Conservation (phyloP, 2,113 vertebrate species). For the Thamnophis sirtalis region DNA sequence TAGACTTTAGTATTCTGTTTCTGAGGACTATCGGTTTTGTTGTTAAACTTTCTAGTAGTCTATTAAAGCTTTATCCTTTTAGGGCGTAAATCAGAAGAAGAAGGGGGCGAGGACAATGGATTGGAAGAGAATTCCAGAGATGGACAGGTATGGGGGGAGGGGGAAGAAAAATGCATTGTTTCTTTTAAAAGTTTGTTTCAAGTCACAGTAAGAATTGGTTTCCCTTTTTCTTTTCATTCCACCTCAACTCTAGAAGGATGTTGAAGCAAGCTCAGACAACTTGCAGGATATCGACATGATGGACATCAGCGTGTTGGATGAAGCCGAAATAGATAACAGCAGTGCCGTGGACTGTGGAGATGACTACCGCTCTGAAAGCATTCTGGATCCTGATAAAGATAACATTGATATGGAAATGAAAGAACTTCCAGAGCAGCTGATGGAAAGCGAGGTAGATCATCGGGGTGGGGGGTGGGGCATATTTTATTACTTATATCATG, state of each 20-base stretch:
- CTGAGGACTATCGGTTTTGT: background rate
- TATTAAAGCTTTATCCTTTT: background rate
- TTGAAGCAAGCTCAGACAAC: conserved; percentile 79
- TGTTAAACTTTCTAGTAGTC: background rate
- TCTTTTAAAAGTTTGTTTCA: background rate
- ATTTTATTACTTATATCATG: background rate
- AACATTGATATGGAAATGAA: conserved; percentile 60
- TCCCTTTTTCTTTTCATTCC: background rate
- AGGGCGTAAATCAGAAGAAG: conserved; percentile 81
- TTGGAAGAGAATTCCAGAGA: conserved; percentile 86
- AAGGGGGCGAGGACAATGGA: conserved; percentile 80
- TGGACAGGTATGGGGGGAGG: conserved; percentile 74
- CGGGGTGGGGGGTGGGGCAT: conserved; percentile 24
- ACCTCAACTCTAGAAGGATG: conserved; percentile 75
- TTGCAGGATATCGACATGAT: conserved; percentile 93
- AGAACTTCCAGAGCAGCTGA: conserved; percentile 59
- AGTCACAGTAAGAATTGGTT: background rate
- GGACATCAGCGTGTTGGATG: conserved; percentile 89
- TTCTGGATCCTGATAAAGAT: conserved; percentile 71
- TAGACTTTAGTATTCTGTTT: background rate
- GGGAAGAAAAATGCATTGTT: background rate
- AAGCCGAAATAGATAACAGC: conserved; percentile 85
- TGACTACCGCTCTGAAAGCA: conserved; percentile 68
- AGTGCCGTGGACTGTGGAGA: conserved; percentile 70
- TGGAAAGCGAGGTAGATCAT: conserved; percentile 70